Conservation (phyloP, 2,113 vertebrate species). For the Struthidea cinerea region DNA sequence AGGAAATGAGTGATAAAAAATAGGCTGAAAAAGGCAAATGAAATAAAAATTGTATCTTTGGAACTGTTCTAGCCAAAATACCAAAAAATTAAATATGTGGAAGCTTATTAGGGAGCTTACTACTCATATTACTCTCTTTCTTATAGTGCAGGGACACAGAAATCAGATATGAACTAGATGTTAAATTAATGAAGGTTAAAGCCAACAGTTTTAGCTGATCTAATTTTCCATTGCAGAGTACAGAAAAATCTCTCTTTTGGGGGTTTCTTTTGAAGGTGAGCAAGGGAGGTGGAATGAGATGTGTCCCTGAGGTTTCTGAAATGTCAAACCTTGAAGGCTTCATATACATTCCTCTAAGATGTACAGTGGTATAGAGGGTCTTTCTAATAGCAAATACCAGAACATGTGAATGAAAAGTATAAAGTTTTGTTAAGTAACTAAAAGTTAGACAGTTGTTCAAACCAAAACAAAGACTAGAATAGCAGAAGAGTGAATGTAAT, state of each 20-base stretch:
- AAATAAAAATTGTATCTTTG: background rate
- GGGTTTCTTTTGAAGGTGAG: background rate
- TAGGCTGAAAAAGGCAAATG: background rate
- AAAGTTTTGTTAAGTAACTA: background rate
- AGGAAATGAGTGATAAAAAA: background rate
- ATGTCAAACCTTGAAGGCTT: background rate
- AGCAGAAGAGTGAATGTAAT: background rate
- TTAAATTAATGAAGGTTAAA: conserved; percentile 7
- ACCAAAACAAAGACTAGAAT: background rate
- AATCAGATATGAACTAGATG: background rate
- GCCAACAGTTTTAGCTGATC: background rate
- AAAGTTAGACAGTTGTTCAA: background rate
- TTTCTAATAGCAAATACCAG: background rate
- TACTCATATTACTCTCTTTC: background rate
- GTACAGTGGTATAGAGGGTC: background rate
- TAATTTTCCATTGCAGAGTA: background rate
- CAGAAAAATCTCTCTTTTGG: background rate
- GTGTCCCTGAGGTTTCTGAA: background rate
- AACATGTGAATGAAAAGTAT: background rate
- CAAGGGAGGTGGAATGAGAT: background rate
- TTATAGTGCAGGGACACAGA: background rate
- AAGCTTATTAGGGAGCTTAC: background rate
- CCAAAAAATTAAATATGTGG: background rate
- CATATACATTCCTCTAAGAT: background rate
- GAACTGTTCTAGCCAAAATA: background rate